These are phyloP conservation scores for Chlorodrepanis virens DNA, from an alignment of 2,113 vertebrate species.

Conservation along the genomic window DNA sequence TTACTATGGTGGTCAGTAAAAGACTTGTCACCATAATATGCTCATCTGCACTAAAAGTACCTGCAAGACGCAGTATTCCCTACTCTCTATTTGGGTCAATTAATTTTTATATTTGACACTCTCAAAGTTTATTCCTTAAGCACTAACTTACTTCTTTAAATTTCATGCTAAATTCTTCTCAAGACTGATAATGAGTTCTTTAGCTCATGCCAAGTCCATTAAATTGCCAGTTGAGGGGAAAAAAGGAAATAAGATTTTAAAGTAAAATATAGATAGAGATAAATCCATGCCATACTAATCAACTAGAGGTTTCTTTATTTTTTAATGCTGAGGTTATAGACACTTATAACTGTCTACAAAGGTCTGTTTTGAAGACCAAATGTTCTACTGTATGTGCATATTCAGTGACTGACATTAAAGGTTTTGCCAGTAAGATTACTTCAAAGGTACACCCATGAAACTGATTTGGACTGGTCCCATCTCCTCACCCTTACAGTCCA, in stretches of 20 bases:
- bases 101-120: not conserved
- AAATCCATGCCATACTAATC: not conserved
- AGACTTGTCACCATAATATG: not conserved
- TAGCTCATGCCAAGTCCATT: not conserved
- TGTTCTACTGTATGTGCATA: not conserved
- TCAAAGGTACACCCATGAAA: not conserved
- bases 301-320: not conserved
- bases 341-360: not conserved
- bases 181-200: not conserved
- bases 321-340: not conserved
- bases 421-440: not conserved
- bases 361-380: not conserved
- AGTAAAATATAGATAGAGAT: not conserved
- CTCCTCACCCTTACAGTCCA: not conserved
- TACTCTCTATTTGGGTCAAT: not conserved
- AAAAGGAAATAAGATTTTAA: not conserved
- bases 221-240: not conserved
- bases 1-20: not conserved
- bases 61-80: not conserved
- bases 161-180: not conserved
- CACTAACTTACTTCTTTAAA: not conserved
- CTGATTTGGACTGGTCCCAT: not conserved
- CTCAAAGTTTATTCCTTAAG: not conserved
- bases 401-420: not conserved
- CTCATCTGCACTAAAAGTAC: not conserved